phyloP scores from a whole-genome alignment of 2,797 vertebrate species.

The Macropus fuliginosus region DNA sequence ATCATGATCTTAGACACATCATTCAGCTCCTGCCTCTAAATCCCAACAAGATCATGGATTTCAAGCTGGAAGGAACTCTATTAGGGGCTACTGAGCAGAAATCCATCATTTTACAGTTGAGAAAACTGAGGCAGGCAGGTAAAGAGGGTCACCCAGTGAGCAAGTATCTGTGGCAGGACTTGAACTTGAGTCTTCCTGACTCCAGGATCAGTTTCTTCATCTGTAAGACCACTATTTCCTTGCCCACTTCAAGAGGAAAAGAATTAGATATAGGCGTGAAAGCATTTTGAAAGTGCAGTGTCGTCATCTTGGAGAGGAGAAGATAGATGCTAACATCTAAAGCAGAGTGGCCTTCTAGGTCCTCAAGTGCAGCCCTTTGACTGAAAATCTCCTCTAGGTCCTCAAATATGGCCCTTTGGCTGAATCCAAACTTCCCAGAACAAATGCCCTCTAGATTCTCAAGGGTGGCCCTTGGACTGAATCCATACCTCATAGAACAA shows the following conservation, averaged over 20 bases:
- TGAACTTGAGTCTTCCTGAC: neutral
- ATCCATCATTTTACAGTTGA: neutral
- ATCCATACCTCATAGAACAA: too few species aligned
- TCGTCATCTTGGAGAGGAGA: neutral
- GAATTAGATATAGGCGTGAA: neutral
- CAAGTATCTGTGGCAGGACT: neutral
- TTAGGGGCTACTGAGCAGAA: neutral
- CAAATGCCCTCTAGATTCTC: too few species aligned
- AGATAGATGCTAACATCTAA: neutral
- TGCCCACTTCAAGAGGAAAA: neutral
- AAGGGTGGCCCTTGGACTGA: too few species aligned
- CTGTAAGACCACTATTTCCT: neutral
- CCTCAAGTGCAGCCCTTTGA: too few species aligned
- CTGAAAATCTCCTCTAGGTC: too few species aligned
- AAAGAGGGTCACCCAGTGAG: neutral
- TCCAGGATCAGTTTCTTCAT: neutral
- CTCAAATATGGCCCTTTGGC: too few species aligned
- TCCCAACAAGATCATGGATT: neutral
- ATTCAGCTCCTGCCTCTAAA: neutral
- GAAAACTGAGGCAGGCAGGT: neutral
- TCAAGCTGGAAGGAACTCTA: neutral
- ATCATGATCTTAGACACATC: neutral
- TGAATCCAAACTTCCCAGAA: too few species aligned
- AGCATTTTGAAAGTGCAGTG: neutral
- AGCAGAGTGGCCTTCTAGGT: neutral